Percentiles rank a stretch among this genome's conserved stretches.
phyloP scores from a whole-genome alignment of 2,888 invertebrate species.

The Eudemis profundana region DNA sequence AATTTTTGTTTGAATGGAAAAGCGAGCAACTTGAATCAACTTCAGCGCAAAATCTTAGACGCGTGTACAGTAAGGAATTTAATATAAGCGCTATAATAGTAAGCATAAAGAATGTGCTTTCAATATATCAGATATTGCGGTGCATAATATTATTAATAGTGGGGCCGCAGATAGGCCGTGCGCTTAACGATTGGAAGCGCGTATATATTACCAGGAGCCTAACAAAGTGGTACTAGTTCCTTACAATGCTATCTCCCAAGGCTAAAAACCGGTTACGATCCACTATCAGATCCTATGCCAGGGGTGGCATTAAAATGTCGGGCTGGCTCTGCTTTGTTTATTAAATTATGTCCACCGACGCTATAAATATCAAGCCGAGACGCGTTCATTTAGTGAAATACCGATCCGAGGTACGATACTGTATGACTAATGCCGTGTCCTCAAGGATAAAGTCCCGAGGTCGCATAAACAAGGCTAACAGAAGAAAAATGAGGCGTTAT shows the following conservation, averaged over 20 bases:
- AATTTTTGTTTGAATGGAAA: no score
- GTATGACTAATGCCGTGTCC: slow-evolving; percentile 78
- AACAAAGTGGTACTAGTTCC: slow-evolving; percentile 79
- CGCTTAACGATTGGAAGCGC: slow-evolving; percentile 69
- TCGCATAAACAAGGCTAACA: slow-evolving; percentile 64
- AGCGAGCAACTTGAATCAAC: no score
- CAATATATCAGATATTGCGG: slow-evolving; percentile 70
- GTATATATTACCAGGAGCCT: slow-evolving; percentile 76
- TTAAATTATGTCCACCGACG: slow-evolving; percentile 83
- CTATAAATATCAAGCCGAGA: slow-evolving; percentile 78
- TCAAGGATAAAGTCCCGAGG: slow-evolving; percentile 72
- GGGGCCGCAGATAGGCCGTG: slow-evolving; percentile 69
- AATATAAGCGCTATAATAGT: slow-evolving; percentile 18
- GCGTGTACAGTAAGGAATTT: slow-evolving; percentile 18
- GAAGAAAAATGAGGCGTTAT: slow-evolving; percentile 67
- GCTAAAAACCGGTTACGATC: slow-evolving; percentile 80
- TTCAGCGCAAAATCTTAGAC: no score
- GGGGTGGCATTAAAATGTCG: slow-evolving; percentile 81
- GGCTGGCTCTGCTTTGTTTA: slow-evolving; percentile 82
- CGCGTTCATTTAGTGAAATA: slow-evolving; percentile 83
- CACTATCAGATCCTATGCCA: slow-evolving; percentile 82
- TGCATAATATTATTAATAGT: slow-evolving; percentile 79
- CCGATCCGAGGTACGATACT: slow-evolving; percentile 78
- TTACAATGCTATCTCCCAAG: slow-evolving; percentile 82
- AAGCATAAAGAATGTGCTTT: slow-evolving; percentile 35